These are phyloP conservation scores for Nipponia nippon DNA, from an alignment of 2,113 vertebrate species.

Conservation along the genomic window DNA sequence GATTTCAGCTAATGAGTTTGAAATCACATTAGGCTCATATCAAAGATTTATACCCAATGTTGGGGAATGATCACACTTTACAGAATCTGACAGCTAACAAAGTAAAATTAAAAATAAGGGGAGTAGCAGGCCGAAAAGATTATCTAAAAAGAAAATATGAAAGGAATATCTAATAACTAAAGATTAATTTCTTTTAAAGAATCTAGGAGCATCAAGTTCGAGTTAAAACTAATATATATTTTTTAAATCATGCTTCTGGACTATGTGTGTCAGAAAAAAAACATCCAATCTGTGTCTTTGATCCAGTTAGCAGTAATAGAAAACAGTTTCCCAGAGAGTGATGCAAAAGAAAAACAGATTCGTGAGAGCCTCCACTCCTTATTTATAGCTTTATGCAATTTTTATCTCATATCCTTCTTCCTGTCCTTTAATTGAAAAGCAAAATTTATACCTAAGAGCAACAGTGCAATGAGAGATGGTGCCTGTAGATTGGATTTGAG, in stretches of 20 bases:
- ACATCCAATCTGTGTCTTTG: not conserved
- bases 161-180: not conserved
- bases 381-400: conserved; percentile 51
- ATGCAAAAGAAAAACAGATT: not conserved
- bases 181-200: not conserved
- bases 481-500: not conserved
- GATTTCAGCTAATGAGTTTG: conserved; percentile 10
- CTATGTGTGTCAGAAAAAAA: not conserved
- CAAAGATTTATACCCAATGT: not conserved
- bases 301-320: not conserved
- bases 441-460: conserved; percentile 30
- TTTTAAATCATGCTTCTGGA: not conserved
- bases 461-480: conserved; percentile 16
- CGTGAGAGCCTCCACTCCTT: not conserved
- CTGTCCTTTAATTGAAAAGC: not conserved
- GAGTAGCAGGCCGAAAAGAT: not conserved
- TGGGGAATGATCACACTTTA: not conserved
- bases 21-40: conserved; percentile 37
- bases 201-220: not conserved
- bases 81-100: not conserved
- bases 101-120: conserved; percentile 21
- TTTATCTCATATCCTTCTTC: not conserved
- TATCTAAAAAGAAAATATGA: not conserved
- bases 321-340: not conserved
- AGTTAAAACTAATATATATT: not conserved